Evolutionary conservation across 2,113 vertebrate species (phyloP).

Genomic region (Clarias macrocephalus): DNA sequence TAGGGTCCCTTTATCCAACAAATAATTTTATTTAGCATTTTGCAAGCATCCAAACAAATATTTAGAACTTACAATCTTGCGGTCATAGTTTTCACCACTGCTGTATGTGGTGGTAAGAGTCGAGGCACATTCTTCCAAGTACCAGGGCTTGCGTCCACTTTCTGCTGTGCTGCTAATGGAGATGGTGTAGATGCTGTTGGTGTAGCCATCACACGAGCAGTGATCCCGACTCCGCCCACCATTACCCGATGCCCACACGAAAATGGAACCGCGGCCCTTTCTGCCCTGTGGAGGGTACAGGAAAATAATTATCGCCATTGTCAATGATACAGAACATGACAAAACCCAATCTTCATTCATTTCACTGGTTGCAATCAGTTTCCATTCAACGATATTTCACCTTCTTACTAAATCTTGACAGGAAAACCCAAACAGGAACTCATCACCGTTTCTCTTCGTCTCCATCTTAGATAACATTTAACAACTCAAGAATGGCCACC

Average conservation of each 20-base stretch:
- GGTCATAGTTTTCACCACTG: constrained; percentile 96
- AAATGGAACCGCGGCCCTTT: constrained; percentile 92
- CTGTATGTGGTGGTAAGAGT: constrained; percentile 97
- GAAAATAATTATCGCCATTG: not conserved
- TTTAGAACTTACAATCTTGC: constrained; percentile 87
- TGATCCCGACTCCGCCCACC: constrained; percentile 96
- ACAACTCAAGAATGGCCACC: not conserved
- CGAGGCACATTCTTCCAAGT: constrained; percentile 95
- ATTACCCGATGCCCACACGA: constrained; percentile 98
- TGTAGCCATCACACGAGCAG: constrained; percentile 97
- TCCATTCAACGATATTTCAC: not conserved
- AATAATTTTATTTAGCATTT: not conserved
- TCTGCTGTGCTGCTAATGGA: constrained; percentile 98
- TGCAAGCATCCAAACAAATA: not conserved
- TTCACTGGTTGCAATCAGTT: not conserved
- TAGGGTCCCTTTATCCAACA: not conserved
- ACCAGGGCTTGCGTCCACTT: constrained; percentile 97
- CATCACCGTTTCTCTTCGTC: not conserved
- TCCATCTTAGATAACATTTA: not conserved
- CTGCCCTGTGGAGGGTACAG: constrained; percentile 79
- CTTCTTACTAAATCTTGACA: not conserved
- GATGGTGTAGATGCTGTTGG: constrained; percentile 98
- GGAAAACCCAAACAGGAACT: not conserved
- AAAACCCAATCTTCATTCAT: not conserved
- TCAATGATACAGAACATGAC: not conserved